Conservation (phyloP, 2,888 invertebrate species). For the Periphyllus acericola region DNA sequence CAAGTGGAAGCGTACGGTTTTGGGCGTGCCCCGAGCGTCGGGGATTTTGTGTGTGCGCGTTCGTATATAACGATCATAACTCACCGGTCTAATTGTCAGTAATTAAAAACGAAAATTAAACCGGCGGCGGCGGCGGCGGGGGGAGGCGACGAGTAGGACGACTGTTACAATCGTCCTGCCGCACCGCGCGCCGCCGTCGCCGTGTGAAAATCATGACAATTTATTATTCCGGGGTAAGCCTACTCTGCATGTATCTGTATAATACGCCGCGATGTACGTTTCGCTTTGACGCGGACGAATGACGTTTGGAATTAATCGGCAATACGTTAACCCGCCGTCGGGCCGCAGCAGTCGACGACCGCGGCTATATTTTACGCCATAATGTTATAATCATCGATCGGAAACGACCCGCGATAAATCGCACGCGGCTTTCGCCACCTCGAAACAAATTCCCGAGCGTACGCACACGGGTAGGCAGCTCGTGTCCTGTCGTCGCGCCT, state of each 20-base stretch:
- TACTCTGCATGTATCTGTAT: not conserved
- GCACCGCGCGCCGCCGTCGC: no score
- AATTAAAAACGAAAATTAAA: constrained; percentile 13
- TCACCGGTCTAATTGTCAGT: constrained; percentile 35
- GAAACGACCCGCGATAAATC: not conserved
- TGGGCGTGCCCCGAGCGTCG: constrained; percentile 15
- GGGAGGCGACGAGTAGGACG: not conserved
- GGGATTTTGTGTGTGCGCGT: not conserved
- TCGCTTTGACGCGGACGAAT: not conserved
- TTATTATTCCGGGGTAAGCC: not conserved
- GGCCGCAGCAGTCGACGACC: no score
- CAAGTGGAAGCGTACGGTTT: not conserved
- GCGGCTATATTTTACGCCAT: not conserved
- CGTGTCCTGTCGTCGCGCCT: no score
- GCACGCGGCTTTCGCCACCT: not conserved
- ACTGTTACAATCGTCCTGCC: no score
- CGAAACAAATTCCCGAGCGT: not conserved
- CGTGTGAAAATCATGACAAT: not conserved
- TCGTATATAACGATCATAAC: constrained; percentile 25
- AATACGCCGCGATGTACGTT: not conserved
- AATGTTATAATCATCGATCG: not conserved
- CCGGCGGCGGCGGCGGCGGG: no score
- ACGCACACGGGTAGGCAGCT: no score
- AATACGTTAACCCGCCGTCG: no score
- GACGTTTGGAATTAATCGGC: no score